Base-by-base conservation (phyloP, 2,797 vertebrate genomes). In the Cuculus canorus region DNA sequence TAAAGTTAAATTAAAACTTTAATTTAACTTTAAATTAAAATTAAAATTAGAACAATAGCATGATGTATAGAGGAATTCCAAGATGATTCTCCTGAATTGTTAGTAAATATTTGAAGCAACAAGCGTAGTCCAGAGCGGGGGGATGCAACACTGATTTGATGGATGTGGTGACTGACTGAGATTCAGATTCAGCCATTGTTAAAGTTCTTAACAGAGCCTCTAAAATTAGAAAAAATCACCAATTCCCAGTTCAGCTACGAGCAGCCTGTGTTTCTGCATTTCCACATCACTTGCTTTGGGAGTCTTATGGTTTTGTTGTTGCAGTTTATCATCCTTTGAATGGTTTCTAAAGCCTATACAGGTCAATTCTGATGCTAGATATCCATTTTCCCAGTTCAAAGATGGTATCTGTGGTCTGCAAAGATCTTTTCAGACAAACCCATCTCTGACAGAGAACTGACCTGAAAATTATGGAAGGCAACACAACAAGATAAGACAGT, bases 1-100 rank as follows among this genome's bases (percentile, higher is more conserved):
- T 86, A 18, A 85, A 28, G 87, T 86, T 76, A 91, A 83, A 92
- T n/a, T n/a, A n/a, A n/a, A n/a, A n/a, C n/a, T n/a, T n/a, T n/a
- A n/a, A n/a, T n/a, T n/a, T n/a, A n/a, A n/a, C n/a, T n/a, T n/a
- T n/a, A n/a, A n/a, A n/a, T n/a, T 86, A 18, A 85, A 28, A 87
- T 86, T 76, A 91, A 83, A 92, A 90, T 60, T 85, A 60, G 52
- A 94, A 41, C 17, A 68, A 61, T 48, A 77, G 17, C 66, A 39
- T 81, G 85, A 54, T 59, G 30, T 57, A 80, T 18, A 57, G 33
- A 88, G 27, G n/a, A 78, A 71, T 77, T 90, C 9, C 32, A 88
- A 95, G 64, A 84, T 22, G 2, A 75, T 87, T 85, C 48, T 77
- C 7, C 81, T 22, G 66, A 86, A 64, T 45, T 66, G 13, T 41